These are phyloP conservation scores for Pristiophorus japonicus DNA, from an alignment of 2,113 vertebrate species.

Conservation along the genomic window DNA sequence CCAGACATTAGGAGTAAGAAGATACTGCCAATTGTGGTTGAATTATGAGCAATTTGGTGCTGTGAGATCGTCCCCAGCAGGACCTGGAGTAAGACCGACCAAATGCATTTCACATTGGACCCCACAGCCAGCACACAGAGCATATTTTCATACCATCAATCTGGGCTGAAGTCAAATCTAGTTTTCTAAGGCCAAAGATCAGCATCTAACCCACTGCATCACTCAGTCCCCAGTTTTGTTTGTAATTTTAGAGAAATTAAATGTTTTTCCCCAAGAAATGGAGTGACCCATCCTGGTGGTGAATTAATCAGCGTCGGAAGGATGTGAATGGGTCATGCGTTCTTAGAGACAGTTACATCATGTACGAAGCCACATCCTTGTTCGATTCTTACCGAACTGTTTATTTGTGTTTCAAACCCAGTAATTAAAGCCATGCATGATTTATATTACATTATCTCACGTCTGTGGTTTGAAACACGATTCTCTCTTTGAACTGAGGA, in stretches of 20 bases:
- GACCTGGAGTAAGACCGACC: background rate
- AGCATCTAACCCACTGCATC: background rate
- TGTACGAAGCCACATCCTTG: background rate
- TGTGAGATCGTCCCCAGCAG: background rate
- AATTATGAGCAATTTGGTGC: background rate
- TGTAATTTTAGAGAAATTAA: background rate
- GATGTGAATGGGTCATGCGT: background rate
- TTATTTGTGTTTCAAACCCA: slow-evolving; percentile 2
- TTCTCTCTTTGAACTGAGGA: background rate
- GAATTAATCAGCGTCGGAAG: background rate
- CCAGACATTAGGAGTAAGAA: no score
- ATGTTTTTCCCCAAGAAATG: background rate
- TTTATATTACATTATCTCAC: background rate
- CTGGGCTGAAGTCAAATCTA: background rate
- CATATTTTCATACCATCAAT: background rate
- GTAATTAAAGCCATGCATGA: background rate
- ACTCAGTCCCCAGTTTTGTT: background rate
- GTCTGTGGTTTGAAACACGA: background rate
- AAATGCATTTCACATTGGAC: background rate
- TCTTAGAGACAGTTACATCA: background rate
- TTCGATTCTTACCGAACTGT: background rate
- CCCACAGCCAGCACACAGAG: background rate
- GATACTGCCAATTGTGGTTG: background rate
- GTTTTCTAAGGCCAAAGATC: background rate
- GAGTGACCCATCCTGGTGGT: background rate